A percentile compares a stretch with the other conserved stretches of the same genome.
Conservation (phyloP, 2,888 invertebrate genomes). For the Protophormia terraenovae region DNA sequence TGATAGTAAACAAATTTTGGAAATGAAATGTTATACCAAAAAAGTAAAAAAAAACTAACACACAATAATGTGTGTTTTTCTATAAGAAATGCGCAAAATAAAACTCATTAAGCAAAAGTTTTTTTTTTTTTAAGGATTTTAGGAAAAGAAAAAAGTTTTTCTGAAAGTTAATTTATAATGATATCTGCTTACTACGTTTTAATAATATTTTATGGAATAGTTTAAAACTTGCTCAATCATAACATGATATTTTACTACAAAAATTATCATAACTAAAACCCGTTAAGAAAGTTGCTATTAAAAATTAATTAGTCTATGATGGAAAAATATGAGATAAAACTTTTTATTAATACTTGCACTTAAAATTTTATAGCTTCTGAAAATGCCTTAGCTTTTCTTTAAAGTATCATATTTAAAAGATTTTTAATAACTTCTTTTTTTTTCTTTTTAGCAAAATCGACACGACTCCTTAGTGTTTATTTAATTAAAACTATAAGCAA, state of each 20-base stretch:
- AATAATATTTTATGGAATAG: not conserved
- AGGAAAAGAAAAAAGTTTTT: not conserved
- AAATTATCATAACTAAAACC: too few species aligned
- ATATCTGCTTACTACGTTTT: not conserved
- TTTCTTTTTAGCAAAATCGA: slow-evolving; percentile 6
- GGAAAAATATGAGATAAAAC: too few species aligned
- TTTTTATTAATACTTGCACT: too few species aligned
- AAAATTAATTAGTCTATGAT: too few species aligned
- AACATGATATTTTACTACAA: too few species aligned
- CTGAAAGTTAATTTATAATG: not conserved
- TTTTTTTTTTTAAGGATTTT: not conserved
- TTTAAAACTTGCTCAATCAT: too few species aligned
- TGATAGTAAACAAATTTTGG: not conserved
- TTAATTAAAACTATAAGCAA: not conserved
- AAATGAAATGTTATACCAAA: not conserved
- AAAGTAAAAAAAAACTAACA: not conserved
- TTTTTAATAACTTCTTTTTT: not conserved
- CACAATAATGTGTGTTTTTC: not conserved
- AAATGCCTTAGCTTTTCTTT: too few species aligned
- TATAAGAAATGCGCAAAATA: not conserved
- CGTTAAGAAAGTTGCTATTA: too few species aligned
- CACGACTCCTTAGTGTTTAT: not conserved
- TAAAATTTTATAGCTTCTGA: too few species aligned
- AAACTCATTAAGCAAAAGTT: not conserved
- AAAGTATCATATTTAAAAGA: too few species aligned